These are phyloP conservation scores for Latrodectus elegans DNA, from an alignment of 2,888 invertebrate species.

Conservation along the genomic window DNA sequence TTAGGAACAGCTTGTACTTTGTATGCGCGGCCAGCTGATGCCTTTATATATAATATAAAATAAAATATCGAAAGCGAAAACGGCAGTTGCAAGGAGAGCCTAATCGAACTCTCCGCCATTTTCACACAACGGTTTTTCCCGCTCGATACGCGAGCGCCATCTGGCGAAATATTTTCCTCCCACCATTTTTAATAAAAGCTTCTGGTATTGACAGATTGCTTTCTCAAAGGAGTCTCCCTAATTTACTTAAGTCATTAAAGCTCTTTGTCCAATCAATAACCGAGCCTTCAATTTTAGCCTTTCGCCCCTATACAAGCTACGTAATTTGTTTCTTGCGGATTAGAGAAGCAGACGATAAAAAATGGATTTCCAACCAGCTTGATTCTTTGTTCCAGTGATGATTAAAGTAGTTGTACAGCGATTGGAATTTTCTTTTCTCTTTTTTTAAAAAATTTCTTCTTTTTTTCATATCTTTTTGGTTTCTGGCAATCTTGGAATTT, in stretches of 20 bases:
- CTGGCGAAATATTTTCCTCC: conserved; percentile 62
- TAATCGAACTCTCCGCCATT: conserved; percentile 62
- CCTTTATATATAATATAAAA: conserved; percentile 64
- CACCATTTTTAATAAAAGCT: conserved; percentile 67
- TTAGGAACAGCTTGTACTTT: conserved; percentile 62
- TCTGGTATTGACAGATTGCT: conserved; percentile 66
- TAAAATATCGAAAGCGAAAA: conserved; percentile 59
- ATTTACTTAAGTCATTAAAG: conserved; percentile 67
- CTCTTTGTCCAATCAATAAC: conserved; percentile 66
- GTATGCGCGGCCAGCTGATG: conserved; percentile 63
- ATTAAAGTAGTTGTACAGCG: conserved; percentile 64
- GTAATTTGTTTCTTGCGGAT: conserved; percentile 64
- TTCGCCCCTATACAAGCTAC: conserved; percentile 46
- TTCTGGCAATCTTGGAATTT: conserved; percentile 43
- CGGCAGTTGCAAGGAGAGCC: conserved; percentile 24
- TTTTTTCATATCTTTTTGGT: conserved; percentile 53
- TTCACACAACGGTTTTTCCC: conserved; percentile 64
- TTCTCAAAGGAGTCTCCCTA: conserved; percentile 64
- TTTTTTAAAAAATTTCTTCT: conserved; percentile 6
- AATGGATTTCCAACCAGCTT: conserved; percentile 63
- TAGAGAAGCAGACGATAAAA: conserved; percentile 50
- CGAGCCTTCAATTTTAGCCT: conserved; percentile 64
- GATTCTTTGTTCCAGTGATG: conserved; percentile 65
- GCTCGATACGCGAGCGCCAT: conserved; percentile 62
- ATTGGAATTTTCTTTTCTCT: conserved; percentile 31